Percentiles rank a stretch among this genome's conserved stretches.
Evolutionary conservation across 35 echinoderm and acorn worm species (phyloP).

Genomic region (Diadema setosum): DNA sequence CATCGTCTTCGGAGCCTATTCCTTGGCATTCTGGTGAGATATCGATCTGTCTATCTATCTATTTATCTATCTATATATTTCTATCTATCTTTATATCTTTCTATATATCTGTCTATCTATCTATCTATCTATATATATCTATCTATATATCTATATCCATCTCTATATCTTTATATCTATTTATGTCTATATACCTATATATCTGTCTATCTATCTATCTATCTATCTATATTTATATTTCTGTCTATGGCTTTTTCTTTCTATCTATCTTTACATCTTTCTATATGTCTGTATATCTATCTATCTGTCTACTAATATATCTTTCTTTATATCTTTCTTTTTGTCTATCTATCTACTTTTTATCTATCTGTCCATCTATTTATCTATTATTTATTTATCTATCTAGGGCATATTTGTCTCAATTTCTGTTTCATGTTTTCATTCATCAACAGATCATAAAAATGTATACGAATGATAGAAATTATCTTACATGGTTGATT

Average conservation of each 20-base stretch:
- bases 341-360: not conserved
- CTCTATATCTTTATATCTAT: not conserved
- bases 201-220: not conserved
- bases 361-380: not conserved
- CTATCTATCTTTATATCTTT: not conserved
- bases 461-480: too few species aligned
- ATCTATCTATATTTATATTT: not conserved
- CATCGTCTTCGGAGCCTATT: slow-evolving; percentile 60
- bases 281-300: not conserved
- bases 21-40: slow-evolving; percentile 84
- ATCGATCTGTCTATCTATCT: not conserved
- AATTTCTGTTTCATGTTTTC: too few species aligned
- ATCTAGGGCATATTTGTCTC: too few species aligned
- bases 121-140: not conserved
- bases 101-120: not conserved
- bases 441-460: too few species aligned
- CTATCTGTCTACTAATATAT: not conserved
- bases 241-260: not conserved
- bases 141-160: not conserved
- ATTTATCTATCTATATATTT: not conserved
- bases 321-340: not conserved
- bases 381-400: not conserved
- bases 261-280: not conserved
- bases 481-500: too few species aligned
- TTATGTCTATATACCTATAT: not conserved